Percentiles rank a stretch among this genome's conserved stretches.
phyloP scores from a whole-genome alignment of 1,140 invertebrate genomes.

The Tachypleus tridentatus region DNA sequence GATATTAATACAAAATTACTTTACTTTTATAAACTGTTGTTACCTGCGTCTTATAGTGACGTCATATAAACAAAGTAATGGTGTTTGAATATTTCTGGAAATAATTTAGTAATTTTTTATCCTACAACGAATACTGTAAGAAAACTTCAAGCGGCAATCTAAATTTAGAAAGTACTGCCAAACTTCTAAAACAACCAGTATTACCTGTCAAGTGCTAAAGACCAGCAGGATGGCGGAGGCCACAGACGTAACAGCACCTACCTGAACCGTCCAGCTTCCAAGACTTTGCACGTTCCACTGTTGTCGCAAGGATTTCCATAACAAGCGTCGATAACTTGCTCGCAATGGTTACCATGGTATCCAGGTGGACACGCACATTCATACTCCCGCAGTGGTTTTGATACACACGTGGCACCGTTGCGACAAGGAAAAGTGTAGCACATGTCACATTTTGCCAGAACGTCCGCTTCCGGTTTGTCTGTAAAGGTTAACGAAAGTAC shows the following conservation, averaged over 20 bases:
- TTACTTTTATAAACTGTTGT: too few relatives aligned
- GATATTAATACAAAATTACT: too few relatives aligned
- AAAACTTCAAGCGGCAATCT: too few relatives aligned
- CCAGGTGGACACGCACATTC: constrained; percentile 59
- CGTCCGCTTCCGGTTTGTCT: constrained; percentile 50
- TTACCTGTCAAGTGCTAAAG: too few relatives aligned
- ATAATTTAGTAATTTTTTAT: too few relatives aligned
- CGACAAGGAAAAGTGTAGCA: constrained; percentile 78
- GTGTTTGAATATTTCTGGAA: too few relatives aligned
- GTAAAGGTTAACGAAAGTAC: constrained; percentile 7
- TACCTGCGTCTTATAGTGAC: too few relatives aligned
- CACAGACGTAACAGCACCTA: constrained; percentile 35
- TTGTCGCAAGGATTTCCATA: constrained; percentile 86
- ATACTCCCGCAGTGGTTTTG: constrained; percentile 39
- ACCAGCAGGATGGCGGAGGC: too few relatives aligned
- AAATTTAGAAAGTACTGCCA: too few relatives aligned
- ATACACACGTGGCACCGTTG: constrained; percentile 70
- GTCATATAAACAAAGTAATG: too few relatives aligned
- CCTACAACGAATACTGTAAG: too few relatives aligned
- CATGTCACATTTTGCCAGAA: constrained; percentile 84
- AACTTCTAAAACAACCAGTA: too few relatives aligned
- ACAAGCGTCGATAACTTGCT: constrained; percentile 90
- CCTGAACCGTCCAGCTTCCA: constrained; percentile 81
- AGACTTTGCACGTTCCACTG: constrained; percentile 65
- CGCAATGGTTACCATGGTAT: constrained; percentile 81